Conservation (phyloP, 2,113 vertebrate species). For the Micromys minutus region DNA sequence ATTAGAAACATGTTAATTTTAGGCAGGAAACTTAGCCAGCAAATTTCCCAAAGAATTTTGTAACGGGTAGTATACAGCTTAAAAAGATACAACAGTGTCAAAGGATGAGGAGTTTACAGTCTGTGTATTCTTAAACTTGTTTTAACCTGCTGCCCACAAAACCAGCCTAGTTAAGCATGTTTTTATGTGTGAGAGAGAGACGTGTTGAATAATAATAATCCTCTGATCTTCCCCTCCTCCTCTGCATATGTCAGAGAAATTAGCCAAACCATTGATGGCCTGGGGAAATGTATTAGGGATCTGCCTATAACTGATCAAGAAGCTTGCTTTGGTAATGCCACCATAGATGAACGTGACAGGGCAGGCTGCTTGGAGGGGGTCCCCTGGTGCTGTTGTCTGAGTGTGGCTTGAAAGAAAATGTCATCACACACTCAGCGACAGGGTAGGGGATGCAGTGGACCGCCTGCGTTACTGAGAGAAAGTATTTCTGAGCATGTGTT, state of each 20-base stretch:
- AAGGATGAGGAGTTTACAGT: neutral
- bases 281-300: neutral
- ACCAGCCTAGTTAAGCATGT: constrained; percentile 28
- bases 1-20: constrained; percentile 42
- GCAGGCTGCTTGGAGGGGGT: neutral
- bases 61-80: neutral
- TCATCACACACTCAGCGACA: neutral
- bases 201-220: neutral
- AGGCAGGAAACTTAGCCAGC: constrained; percentile 47
- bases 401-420: neutral
- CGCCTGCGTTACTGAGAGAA: neutral
- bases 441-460: neutral
- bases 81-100: neutral
- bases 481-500: neutral
- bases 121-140: neutral
- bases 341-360: too few relatives aligned
- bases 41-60: constrained; percentile 24
- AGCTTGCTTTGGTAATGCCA: neutral
- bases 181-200: neutral
- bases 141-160: constrained; percentile 65
- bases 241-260: neutral
- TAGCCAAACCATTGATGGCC: neutral
- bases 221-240: neutral
- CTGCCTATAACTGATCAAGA: neutral
- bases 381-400: too few relatives aligned